phyloP scores from a whole-genome alignment of 2,113 vertebrate species.

The Castor canadensis region DNA sequence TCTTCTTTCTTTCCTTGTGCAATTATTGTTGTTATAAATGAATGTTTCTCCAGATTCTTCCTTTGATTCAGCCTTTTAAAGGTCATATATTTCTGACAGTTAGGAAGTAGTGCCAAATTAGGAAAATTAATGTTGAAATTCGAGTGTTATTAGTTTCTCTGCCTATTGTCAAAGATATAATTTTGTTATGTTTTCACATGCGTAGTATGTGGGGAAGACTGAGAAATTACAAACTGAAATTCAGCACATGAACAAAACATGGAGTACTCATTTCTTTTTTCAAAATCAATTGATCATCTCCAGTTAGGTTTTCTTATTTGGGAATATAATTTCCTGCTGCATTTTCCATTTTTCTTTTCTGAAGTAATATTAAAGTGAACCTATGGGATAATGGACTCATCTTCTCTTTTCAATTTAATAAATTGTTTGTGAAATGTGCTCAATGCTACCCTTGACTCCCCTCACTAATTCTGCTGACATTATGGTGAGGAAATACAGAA shows the following conservation, averaged over 20 bases:
- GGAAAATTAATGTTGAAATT: neutral
- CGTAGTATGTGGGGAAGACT: neutral
- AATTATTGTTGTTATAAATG: neutral
- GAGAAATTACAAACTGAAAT: neutral
- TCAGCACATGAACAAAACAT: neutral
- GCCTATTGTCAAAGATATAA: neutral
- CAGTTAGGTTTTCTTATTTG: neutral
- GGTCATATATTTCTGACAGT: neutral
- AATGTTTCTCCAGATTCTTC: neutral
- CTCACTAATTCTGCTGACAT: neutral
- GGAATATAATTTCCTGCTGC: neutral
- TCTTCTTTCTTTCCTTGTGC: neutral
- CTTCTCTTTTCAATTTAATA: conserved; percentile 1
- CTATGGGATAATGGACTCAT: neutral
- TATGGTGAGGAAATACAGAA: neutral
- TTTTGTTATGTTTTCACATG: neutral
- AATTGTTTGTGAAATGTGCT: conserved; percentile 23
- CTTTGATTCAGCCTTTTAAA: neutral
- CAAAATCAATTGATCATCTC: neutral
- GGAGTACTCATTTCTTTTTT: neutral
- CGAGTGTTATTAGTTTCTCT: neutral
- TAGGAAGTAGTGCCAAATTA: neutral
- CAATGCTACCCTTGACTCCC: conserved; percentile 4
- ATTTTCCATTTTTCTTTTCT: conserved; percentile 44
- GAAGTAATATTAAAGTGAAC: neutral